phyloP scores from a whole-genome alignment of 2,888 invertebrate genomes.

The Tryphoninae sp. region DNA sequence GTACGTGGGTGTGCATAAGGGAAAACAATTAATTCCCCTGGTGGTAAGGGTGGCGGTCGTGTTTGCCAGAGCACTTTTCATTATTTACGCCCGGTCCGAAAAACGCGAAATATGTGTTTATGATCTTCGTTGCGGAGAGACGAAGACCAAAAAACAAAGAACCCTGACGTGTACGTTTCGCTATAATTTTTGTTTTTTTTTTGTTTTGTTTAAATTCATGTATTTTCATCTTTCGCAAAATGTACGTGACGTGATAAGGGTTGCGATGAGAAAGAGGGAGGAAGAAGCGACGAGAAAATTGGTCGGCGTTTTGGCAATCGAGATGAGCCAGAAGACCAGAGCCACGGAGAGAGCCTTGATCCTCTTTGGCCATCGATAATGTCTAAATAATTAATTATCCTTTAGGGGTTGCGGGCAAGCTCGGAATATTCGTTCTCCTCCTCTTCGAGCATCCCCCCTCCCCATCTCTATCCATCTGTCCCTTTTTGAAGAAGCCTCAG shows the following conservation, averaged over 20 bases:
- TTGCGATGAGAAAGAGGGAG: constrained; percentile 24
- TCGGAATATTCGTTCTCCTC: constrained; percentile 19
- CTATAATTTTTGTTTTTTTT: neutral
- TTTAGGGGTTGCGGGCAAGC: constrained; percentile 46
- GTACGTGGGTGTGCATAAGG: constrained; percentile 33
- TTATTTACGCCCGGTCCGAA: constrained; percentile 55
- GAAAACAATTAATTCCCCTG: constrained; percentile 61
- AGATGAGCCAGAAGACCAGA: constrained; percentile 24
- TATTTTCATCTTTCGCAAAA: constrained; percentile 6
- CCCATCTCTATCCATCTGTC: constrained; percentile 3
- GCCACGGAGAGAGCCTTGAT: constrained; percentile 9
- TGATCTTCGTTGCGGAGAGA: constrained; percentile 50
- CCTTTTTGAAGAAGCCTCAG: constrained; percentile 39
- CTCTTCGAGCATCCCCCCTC: neutral
- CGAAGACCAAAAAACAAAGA: constrained; percentile 26
- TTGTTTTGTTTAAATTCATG: neutral
- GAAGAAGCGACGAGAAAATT: constrained; percentile 58
- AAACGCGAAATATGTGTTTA: constrained; percentile 61
- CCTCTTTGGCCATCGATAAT: constrained; percentile 66
- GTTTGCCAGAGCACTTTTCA: constrained; percentile 59
- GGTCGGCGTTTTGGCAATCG: constrained; percentile 39
- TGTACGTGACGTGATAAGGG: constrained; percentile 23
- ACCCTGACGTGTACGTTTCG: neutral
- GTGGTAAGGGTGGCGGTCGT: constrained; percentile 43
- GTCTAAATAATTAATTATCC: constrained; percentile 73